Base-by-base conservation (phyloP, 2,113 vertebrate genomes). In the Tachuris rubrigastra region DNA sequence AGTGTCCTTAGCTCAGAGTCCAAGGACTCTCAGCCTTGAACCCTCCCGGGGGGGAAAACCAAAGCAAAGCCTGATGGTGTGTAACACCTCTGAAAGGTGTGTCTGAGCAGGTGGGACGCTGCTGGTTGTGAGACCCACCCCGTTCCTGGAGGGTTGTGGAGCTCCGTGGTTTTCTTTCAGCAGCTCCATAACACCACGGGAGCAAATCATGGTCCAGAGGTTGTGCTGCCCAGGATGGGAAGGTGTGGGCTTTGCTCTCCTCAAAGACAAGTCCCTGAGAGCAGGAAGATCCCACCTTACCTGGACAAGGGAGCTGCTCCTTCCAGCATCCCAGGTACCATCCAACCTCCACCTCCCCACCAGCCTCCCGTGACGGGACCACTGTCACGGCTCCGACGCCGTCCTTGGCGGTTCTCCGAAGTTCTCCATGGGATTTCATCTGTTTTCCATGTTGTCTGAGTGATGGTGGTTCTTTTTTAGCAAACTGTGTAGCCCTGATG, bases 1-100 rank as follows among this genome's bases (percentile, higher is more conserved):
- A 96, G 95, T 97, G 96, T 90, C 92, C 96, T 94, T 53, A 86
- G 37, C 72, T 68, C 35, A 0, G 82, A 84, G 82, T 44, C 87
- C 90, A 5, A 71, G 65, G 87, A 22, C 73, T 81, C 49, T 21
- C 52, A 53, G 17, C 83, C 53, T 90, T 63, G 60, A 81, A 68
- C 85, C 80, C 10, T n/a, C n/a, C n/a, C n/a, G 39, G 44, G 44
- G 44, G 81, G 79, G 52, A 23, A 65, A 88, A 24, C 22, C 10
- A 27, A 90, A 94, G 90, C 83, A 90, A 95, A 93, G 90, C 62
- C 67, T 56, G 0, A 3, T 0, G 2, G 52, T 49, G 65, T 22
- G 56, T 9, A 17, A 58, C 68, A 12, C 68, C 76, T 76, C 50
- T 5, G 27, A 19, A 63, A 60, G 89, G 89, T 68, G 73, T 25